Percentiles rank a stretch among this genome's conserved stretches.
These are phyloP conservation scores for Ligdia adustata DNA, from an alignment of 2,888 invertebrate species.

Conservation along the genomic window DNA sequence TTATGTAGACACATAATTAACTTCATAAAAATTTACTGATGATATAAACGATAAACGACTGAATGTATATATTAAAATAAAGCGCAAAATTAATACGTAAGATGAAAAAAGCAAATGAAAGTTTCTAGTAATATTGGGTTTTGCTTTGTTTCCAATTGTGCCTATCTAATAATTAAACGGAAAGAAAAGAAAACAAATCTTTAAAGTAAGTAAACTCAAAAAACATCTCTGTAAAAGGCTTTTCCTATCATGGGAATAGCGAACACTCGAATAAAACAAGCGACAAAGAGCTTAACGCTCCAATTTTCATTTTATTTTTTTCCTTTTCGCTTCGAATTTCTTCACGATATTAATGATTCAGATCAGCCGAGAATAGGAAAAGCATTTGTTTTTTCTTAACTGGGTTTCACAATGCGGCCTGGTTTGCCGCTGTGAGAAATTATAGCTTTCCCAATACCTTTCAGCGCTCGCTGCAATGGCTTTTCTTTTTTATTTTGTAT, in stretches of 20 bases:
- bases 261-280: conserved; percentile 39
- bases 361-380: conserved; percentile 52
- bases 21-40: no score
- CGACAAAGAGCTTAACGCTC: conserved; percentile 29
- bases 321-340: conserved; percentile 44
- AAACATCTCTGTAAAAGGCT: conserved; percentile 19
- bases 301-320: conserved; percentile 43
- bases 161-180: conserved; percentile 9
- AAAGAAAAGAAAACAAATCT: conserved; percentile 22
- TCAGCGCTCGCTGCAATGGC: conserved; percentile 9
- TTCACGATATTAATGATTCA: conserved; percentile 58
- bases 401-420: conserved; percentile 43
- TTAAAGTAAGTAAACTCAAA: conserved; percentile 30
- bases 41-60: no score
- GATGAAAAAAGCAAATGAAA: background rate
- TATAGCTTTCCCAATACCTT: conserved; percentile 25
- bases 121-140: background rate
- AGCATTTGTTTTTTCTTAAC: conserved; percentile 56
- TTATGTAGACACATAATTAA: no score
- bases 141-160: background rate
- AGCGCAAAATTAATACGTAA: no score
- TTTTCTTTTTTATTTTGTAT: conserved; percentile 13
- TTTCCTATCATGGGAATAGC: conserved; percentile 35
- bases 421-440: conserved; percentile 14
- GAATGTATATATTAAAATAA: background rate